Base-by-base conservation (phyloP, 2,888 invertebrate genomes). In the Rhogogaster chlorosoma region DNA sequence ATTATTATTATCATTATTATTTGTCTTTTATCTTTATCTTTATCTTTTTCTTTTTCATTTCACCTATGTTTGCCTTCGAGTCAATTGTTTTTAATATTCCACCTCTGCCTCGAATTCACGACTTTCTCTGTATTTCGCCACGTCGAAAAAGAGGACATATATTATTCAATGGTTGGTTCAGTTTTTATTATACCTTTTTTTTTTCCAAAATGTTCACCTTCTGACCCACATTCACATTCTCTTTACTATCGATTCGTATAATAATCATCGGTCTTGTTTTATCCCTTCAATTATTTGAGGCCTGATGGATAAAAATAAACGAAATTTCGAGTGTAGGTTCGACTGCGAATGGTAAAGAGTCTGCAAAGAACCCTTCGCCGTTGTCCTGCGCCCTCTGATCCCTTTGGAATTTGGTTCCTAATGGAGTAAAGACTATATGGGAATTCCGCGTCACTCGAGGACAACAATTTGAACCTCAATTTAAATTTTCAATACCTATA, bases 391-490 rank as follows among this genome's bases (percentile, higher is more conserved):
- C 77, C 53, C 49, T 53, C n/a, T 7, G 45, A 53, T 26, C 45
- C 77, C 32, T 42, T 22, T 26, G 73, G 5, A 42, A 73, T 73
- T 3, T 22, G 12, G 53, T 49, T 53, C 77, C 49, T 49, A 77
- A 77, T 57, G 57, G 61, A 61, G 80, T 38, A 12, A 80, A 61
- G n/a, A 78, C 57, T 78, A 22, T 78, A 36, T 36, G 57, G 57
- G 36, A 18, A 57, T 49, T 80, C 38, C 22, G 38, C 57, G 57
- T 77, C 42, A 77, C 77, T 49, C 26, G 77, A 77, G 29, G 29
- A 77, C 77, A 77, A 57, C 80, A 80, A 80, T 80, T 80, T 80
- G 22, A 61, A 38, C 61, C 80, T 36, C n/a, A 57, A 80, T 80
- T 80, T 38, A 38, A 80, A 80, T 80, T 57, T 80, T 61, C 57